Evolutionary conservation across 2,113 vertebrate genomes (phyloP).

Genomic region (Chamaetylas fuelleborni): DNA sequence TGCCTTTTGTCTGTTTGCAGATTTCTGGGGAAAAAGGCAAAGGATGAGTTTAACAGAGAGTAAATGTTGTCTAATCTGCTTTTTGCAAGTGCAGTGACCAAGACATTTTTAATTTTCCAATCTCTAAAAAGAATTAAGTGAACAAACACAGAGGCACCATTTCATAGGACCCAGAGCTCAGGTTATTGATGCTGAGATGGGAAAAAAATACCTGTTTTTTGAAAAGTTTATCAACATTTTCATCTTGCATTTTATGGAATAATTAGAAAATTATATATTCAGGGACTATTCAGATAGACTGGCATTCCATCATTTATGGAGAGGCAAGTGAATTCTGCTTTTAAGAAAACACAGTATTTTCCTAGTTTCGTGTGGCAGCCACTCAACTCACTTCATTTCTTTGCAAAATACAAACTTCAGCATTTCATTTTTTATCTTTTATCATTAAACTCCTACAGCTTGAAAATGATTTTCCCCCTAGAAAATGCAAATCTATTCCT

Average conservation of each 20-base stretch:
- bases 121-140: neutral
- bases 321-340: slow-evolving; percentile 46
- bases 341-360: slow-evolving; percentile 58
- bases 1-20: neutral
- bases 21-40: neutral
- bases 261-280: slow-evolving; percentile 31
- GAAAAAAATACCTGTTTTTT: neutral
- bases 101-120: neutral
- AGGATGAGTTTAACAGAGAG: neutral
- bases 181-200: neutral
- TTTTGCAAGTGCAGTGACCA: neutral
- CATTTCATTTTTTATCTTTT: slow-evolving; percentile 57
- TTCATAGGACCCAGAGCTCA: neutral
- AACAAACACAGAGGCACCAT: neutral
- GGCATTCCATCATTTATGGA: slow-evolving; percentile 24
- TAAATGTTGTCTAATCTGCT: neutral
- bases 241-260: neutral
- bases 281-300: slow-evolving; percentile 8
- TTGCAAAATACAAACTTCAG: slow-evolving; percentile 45
- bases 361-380: slow-evolving; percentile 60
- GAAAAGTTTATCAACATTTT: neutral
- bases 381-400: slow-evolving; percentile 58
- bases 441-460: slow-evolving; percentile 59
- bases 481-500: slow-evolving; percentile 61
- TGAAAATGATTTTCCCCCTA: slow-evolving; percentile 56